phyloP scores from a whole-genome alignment of 2,113 vertebrate genomes.

The Cryptomyrus ogoouensis region DNA sequence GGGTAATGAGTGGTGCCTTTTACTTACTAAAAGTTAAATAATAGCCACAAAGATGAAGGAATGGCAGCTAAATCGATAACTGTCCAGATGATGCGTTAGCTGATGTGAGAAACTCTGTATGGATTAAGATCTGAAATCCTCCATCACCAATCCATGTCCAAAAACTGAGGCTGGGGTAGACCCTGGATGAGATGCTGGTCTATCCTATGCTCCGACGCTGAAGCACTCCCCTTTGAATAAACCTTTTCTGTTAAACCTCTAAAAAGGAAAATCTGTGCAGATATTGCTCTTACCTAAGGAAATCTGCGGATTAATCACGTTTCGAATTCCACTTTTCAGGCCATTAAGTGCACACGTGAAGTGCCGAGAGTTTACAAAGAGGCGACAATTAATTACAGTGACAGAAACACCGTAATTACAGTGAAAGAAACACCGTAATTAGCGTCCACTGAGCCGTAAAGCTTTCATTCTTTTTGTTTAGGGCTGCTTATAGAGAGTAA shows the following conservation, averaged over 20 bases:
- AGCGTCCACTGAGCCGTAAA: neutral
- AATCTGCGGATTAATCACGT: neutral
- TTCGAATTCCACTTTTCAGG: neutral
- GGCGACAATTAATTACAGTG: constrained; percentile 3
- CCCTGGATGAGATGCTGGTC: neutral
- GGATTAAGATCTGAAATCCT: neutral
- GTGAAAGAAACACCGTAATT: neutral
- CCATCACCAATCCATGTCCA: neutral
- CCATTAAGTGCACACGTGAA: neutral
- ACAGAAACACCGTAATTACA: neutral
- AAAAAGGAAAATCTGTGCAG: neutral
- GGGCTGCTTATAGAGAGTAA: neutral
- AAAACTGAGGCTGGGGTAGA: neutral
- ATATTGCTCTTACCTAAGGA: neutral
- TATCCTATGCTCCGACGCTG: neutral
- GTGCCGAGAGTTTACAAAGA: neutral
- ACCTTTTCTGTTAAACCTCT: neutral
- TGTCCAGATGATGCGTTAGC: neutral
- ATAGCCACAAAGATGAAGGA: neutral
- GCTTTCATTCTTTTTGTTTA: constrained; percentile 1
- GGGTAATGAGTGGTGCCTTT: neutral
- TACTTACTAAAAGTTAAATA: neutral
- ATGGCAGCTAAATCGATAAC: neutral
- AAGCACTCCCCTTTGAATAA: neutral
- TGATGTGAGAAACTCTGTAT: neutral